Conservation (phyloP, 2,113 vertebrate species). For the Phrynosoma blainvillii region DNA sequence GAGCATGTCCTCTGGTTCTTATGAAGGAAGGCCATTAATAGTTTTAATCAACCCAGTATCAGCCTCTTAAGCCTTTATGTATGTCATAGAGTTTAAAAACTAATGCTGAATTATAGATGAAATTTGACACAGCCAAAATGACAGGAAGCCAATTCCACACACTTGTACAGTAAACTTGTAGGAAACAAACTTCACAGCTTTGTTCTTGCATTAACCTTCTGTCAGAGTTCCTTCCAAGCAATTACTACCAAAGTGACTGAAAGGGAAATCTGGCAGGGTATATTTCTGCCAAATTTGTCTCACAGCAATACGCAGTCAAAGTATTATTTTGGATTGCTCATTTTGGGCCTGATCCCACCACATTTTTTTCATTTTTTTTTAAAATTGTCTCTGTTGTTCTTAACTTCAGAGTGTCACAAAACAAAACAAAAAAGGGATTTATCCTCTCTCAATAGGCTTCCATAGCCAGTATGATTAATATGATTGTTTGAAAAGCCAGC, state of each 20-base stretch:
- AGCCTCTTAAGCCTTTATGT: neutral
- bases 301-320: slow-evolving; percentile 35
- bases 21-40: neutral
- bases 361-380: neutral
- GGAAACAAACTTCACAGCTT: slow-evolving; percentile 46
- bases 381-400: slow-evolving; percentile 19
- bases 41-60: neutral
- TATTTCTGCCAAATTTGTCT: slow-evolving; percentile 46
- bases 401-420: slow-evolving; percentile 14
- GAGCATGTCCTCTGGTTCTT: neutral
- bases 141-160: slow-evolving; percentile 6
- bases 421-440: slow-evolving; percentile 3
- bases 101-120: neutral
- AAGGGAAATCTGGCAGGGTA: slow-evolving; percentile 43
- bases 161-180: neutral
- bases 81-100: neutral
- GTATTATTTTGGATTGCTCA: slow-evolving; percentile 50
- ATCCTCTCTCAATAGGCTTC: neutral
- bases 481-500: neutral
- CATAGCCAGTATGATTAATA: neutral
- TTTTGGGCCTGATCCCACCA: slow-evolving; percentile 44
- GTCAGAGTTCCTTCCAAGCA: slow-evolving; percentile 48
- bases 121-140: slow-evolving; percentile 15
- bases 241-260: slow-evolving; percentile 46
- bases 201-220: slow-evolving; percentile 48